These are phyloP conservation scores for Tipula helvola DNA, from an alignment of 2,888 invertebrate genomes.

Conservation along the genomic window DNA sequence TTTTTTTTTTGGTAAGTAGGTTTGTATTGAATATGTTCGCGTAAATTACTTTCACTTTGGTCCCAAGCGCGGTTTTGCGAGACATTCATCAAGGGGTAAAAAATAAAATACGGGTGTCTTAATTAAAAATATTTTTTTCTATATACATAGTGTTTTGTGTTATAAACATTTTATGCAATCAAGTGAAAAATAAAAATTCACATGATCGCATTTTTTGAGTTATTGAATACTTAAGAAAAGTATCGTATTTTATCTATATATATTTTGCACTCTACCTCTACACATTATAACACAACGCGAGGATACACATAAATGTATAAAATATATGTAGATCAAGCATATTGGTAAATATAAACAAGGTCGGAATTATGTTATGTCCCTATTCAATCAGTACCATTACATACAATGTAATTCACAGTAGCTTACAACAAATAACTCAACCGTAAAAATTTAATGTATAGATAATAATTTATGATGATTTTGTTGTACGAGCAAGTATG, in stretches of 20 bases:
- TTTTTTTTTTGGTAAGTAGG: not conserved
- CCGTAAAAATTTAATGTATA: not conserved
- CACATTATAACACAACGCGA: not conserved
- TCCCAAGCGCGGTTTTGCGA: not conserved
- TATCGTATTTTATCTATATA: not conserved
- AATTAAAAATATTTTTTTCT: not conserved
- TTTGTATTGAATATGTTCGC: not conserved
- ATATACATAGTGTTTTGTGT: not conserved
- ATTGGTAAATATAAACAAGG: too few relatives aligned
- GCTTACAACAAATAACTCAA: not conserved
- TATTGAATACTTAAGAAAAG: not conserved
- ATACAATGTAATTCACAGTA: not conserved
- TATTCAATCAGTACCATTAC: not conserved
- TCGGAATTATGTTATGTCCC: not conserved
- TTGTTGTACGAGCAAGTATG: not conserved
- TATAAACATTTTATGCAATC: constrained; percentile 4
- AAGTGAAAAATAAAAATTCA: not conserved
- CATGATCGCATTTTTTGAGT: not conserved
- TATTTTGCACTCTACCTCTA: not conserved
- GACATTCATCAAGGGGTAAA: not conserved
- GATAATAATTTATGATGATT: not conserved
- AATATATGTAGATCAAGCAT: not conserved
- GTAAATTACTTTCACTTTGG: not conserved
- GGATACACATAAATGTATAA: not conserved
- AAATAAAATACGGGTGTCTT: not conserved